phyloP scores from a whole-genome alignment of 2,113 vertebrate genomes.

The Accipiter virgatus region DNA sequence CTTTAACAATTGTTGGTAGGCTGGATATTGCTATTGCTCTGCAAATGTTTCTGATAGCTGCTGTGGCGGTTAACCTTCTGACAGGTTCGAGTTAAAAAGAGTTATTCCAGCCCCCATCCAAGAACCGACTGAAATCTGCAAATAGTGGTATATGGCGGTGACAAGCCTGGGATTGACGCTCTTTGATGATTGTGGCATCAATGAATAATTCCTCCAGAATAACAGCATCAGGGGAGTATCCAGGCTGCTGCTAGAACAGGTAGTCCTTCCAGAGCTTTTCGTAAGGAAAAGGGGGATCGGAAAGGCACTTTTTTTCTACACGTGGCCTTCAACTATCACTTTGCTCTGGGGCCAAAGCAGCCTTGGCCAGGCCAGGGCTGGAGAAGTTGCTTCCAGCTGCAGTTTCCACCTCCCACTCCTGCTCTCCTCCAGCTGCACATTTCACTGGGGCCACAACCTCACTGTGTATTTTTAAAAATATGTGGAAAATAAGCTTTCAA shows the following conservation, averaged over 20 bases:
- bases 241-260: not conserved
- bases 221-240: not conserved
- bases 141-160: not conserved
- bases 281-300: not conserved
- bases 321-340: not conserved
- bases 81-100: not conserved
- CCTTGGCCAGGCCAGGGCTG: not conserved
- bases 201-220: not conserved
- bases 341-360: not conserved
- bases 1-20: not conserved
- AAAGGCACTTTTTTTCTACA: not conserved
- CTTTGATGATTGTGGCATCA: not conserved
- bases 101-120: not conserved
- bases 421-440: not conserved
- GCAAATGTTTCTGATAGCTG: not conserved
- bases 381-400: not conserved
- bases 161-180: not conserved
- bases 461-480: not conserved
- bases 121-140: not conserved
- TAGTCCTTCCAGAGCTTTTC: not conserved
- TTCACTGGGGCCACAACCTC: not conserved
- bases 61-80: not conserved
- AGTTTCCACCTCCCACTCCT: not conserved
- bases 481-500: not conserved
- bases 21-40: not conserved